Evolutionary conservation across 2,113 vertebrate species (phyloP).

Genomic region (Grammomys surdaster): DNA sequence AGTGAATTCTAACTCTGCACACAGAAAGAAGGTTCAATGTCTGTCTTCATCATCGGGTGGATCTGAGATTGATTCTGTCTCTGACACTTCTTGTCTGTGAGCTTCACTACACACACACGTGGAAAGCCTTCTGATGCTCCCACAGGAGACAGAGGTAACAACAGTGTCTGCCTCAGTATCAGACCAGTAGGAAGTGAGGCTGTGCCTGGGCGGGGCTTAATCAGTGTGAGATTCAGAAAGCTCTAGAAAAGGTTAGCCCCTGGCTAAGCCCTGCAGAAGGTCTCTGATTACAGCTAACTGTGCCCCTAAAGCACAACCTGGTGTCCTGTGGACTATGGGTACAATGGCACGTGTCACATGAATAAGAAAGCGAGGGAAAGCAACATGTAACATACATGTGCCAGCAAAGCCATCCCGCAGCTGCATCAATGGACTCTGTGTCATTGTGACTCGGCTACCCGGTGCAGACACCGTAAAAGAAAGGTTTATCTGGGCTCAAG

Average conservation of each 20-base stretch:
- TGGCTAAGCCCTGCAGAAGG: fast-evolving
- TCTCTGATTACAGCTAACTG: too few species aligned
- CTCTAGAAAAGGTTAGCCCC: fast-evolving
- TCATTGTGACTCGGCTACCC: background rate
- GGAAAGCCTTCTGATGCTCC: background rate
- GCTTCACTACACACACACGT: background rate
- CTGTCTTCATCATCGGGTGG: background rate
- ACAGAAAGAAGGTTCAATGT: background rate
- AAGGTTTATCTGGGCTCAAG: background rate
- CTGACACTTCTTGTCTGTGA: background rate
- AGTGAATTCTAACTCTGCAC: background rate
- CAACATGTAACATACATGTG: fast-evolving
- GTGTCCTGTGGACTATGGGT: background rate
- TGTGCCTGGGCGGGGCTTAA: background rate
- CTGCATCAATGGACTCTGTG: background rate
- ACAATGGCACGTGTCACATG: fast-evolving
- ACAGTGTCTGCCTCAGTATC: fast-evolving
- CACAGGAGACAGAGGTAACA: background rate
- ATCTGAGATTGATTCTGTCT: background rate
- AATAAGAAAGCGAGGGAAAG: background rate
- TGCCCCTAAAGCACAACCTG: fast-evolving
- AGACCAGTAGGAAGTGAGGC: background rate
- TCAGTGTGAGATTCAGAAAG: background rate
- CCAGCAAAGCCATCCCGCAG: background rate
- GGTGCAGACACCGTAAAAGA: background rate